Percentiles rank a stretch among this genome's conserved stretches.
Conservation (phyloP, 2,797 vertebrate genomes). For the Phrynocephalus forsythii region DNA sequence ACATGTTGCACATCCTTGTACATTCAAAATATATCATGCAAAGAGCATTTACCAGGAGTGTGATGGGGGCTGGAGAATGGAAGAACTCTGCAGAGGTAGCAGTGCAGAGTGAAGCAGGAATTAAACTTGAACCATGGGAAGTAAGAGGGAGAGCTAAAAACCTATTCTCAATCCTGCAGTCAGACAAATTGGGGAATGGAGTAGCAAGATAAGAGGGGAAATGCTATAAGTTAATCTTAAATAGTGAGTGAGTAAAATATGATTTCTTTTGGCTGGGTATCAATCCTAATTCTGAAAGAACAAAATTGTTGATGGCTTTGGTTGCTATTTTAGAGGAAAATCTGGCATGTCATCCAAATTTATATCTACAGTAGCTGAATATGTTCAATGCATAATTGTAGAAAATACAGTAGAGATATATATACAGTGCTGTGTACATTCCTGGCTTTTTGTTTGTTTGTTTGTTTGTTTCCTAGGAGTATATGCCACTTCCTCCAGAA, state of each 20-base stretch:
- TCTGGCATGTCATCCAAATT: background rate
- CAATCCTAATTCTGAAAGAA: background rate
- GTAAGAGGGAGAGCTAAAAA: background rate
- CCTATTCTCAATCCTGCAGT: background rate
- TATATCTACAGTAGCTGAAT: background rate
- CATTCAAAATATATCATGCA: background rate
- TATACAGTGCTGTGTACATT: background rate
- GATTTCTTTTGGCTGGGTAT: background rate
- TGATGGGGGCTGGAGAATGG: too few relatives aligned
- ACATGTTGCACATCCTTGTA: background rate
- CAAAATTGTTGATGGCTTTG: background rate
- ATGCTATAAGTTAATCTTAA: background rate
- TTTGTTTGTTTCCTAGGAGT: slow-evolving; percentile 83
- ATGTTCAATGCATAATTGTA: background rate
- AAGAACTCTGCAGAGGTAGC: background rate
- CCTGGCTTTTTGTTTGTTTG: slow-evolving; percentile 43
- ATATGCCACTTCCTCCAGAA: slow-evolving; percentile 95
- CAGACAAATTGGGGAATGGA: background rate
- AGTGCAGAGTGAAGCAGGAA: background rate
- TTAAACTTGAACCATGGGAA: background rate
- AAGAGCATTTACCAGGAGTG: background rate
- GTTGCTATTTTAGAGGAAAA: background rate
- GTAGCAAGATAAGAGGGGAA: background rate
- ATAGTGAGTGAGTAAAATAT: background rate
- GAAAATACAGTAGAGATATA: background rate